A percentile compares a stretch with the other conserved stretches of the same genome.
These are phyloP conservation scores for Spinus pinus DNA, from an alignment of 2,797 vertebrate genomes.

Conservation along the genomic window DNA sequence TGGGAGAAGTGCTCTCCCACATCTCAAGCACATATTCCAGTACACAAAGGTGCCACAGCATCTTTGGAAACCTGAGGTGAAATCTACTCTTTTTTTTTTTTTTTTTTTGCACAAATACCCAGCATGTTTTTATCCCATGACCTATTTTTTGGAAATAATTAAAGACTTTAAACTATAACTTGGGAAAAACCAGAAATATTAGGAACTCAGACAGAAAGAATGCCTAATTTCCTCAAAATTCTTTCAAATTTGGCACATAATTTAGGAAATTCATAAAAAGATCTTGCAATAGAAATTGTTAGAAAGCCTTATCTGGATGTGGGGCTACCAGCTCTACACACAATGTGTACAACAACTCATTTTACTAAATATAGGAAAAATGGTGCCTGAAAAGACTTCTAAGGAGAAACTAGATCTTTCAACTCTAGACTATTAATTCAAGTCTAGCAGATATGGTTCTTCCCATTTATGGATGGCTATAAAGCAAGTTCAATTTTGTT, in stretches of 20 bases:
- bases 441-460: neutral
- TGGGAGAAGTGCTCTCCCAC: neutral
- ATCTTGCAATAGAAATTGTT: neutral
- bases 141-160: neutral
- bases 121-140: neutral
- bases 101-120: neutral
- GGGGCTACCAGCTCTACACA: neutral
- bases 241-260: neutral
- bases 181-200: neutral
- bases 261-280: neutral
- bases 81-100: neutral
- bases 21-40: neutral
- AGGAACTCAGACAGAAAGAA: neutral
- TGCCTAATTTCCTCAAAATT: neutral
- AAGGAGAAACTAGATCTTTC: neutral
- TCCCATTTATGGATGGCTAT: neutral
- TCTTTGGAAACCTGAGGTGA: neutral
- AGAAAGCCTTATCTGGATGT: neutral
- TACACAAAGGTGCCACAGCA: neutral
- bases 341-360: neutral
- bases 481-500: neutral
- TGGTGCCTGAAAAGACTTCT: neutral
- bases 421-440: neutral
- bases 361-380: neutral
- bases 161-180: neutral